A percentile compares a stretch with the other conserved stretches of the same genome.
These are phyloP conservation scores for Yoshiicerus persimilis DNA, from an alignment of 1,140 invertebrate species.

Conservation along the genomic window DNA sequence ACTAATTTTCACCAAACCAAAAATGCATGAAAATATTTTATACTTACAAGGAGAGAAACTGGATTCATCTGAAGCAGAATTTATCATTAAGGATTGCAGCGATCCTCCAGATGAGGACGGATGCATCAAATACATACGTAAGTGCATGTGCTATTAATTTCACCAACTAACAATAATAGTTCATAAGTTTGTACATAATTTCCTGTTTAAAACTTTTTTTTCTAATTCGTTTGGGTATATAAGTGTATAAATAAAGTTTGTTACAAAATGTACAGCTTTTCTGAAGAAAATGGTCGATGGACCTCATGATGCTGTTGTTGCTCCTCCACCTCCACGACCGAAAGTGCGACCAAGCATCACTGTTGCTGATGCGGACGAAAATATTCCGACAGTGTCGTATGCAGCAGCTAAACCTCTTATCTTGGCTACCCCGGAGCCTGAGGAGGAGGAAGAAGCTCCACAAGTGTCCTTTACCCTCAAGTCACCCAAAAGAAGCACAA, in stretches of 20 bases:
- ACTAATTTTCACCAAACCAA: background rate
- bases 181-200: too few relatives aligned
- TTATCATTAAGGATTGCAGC: constrained; percentile 50
- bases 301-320: background rate
- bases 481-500: background rate
- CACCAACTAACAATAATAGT: background rate
- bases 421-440: background rate
- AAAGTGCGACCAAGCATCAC: background rate
- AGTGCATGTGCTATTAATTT: background rate
- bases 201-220: too few relatives aligned
- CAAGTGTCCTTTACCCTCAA: constrained; percentile 23
- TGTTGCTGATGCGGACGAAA: constrained; percentile 10
- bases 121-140: constrained; percentile 28
- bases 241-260: background rate
- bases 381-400: constrained; percentile 8
- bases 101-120: constrained; percentile 52
- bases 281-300: background rate
- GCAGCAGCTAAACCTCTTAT: constrained; percentile 26
- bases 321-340: background rate
- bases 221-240: too few relatives aligned
- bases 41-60: constrained; percentile 46
- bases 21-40: background rate
- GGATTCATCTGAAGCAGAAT: constrained; percentile 49
- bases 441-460: constrained; percentile 18
- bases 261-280: background rate